phyloP scores from a whole-genome alignment of 2,888 invertebrate species.

The Nomada lathburiana region DNA sequence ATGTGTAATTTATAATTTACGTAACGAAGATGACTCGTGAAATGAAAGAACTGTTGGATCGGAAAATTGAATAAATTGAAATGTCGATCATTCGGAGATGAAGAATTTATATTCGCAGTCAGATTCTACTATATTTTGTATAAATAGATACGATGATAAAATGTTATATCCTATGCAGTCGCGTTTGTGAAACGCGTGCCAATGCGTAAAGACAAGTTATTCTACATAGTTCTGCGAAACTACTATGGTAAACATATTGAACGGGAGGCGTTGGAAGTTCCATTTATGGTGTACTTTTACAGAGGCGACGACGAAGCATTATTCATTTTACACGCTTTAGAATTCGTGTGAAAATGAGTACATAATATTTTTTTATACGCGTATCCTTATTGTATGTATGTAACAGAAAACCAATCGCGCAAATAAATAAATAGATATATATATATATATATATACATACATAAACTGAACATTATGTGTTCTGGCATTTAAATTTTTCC shows the following conservation, averaged over 20 bases:
- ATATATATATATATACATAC: conserved; percentile 20
- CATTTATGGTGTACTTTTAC: conserved; percentile 25
- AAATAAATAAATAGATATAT: conserved; percentile 57
- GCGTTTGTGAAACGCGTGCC: conserved; percentile 50
- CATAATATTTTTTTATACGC: conserved; percentile 50
- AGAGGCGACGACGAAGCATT: conserved; percentile 58
- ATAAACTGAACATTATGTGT: conserved; percentile 18
- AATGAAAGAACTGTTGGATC: not conserved
- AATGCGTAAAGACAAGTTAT: conserved; percentile 40
- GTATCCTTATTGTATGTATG: conserved; percentile 51
- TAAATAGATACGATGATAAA: not conserved
- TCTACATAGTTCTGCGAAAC: conserved; percentile 31
- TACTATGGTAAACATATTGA: conserved; percentile 51
- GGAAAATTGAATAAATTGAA: not conserved
- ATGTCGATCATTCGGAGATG: no score
- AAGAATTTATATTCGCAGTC: no score
- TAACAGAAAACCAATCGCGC: conserved; percentile 51
- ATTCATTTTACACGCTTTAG: conserved; percentile 40
- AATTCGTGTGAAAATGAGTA: conserved; percentile 47
- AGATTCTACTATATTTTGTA: no score
- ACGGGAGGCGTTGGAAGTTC: conserved; percentile 53
- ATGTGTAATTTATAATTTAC: not conserved
- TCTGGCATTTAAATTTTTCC: not conserved
- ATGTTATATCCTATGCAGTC: not conserved
- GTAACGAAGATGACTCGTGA: not conserved